These are phyloP conservation scores for Aporophyla lueneburgensis DNA, from an alignment of 2,888 invertebrate species.

Conservation along the genomic window DNA sequence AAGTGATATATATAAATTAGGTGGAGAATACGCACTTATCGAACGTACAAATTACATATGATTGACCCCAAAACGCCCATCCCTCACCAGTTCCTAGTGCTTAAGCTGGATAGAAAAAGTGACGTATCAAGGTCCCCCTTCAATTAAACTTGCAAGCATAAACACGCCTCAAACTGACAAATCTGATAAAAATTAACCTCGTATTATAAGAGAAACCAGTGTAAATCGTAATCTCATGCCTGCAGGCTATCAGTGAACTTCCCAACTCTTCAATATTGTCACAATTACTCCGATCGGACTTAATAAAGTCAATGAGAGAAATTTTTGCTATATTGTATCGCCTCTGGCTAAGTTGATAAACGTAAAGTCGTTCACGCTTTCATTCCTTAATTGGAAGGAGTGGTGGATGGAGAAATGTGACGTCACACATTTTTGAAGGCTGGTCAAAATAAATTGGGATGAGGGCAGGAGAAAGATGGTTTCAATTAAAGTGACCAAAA, in stretches of 20 bases:
- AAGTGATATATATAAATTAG: no score
- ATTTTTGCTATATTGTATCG: conserved; percentile 52
- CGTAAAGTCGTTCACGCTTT: conserved; percentile 50
- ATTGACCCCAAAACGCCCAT: no score
- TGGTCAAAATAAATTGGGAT: no score
- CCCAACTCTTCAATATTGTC: conserved; percentile 43
- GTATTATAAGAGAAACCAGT: conserved; percentile 35
- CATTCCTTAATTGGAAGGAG: conserved; percentile 35
- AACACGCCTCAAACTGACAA: background rate
- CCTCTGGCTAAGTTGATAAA: conserved; percentile 54
- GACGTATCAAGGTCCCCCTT: no score
- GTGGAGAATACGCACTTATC: no score
- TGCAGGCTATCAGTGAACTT: conserved; percentile 56
- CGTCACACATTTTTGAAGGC: conserved; percentile 14
- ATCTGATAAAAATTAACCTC: conserved; percentile 14
- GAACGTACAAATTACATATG: no score
- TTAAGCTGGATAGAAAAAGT: no score
- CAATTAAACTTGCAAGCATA: background rate
- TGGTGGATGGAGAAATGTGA: conserved; percentile 29
- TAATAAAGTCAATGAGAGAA: conserved; percentile 60
- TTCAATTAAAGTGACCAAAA: background rate
- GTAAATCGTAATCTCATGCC: conserved; percentile 50
- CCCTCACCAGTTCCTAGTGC: no score
- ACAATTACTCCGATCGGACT: conserved; percentile 50
- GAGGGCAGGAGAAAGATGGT: background rate